Percentiles rank a stretch among this genome's conserved stretches.
phyloP scores from a whole-genome alignment of 2,113 vertebrate species.

The Lepisosteus osseus region DNA sequence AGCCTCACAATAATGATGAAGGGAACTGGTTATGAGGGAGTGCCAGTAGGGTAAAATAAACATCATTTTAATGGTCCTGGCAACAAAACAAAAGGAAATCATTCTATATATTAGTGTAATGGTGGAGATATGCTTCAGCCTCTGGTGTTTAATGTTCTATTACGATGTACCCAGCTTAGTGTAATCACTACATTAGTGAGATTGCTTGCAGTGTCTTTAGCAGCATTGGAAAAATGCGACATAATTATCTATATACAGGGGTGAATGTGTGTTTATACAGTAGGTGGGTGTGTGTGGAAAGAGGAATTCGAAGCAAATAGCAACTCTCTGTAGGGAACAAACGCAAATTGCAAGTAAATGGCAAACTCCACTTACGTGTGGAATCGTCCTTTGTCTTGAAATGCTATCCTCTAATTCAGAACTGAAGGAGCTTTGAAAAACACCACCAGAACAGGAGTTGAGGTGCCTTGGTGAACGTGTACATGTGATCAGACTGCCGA shows the following conservation, averaged over 20 bases:
- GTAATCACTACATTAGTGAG: constrained; percentile 35
- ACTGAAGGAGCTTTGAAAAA: not conserved
- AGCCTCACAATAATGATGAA: constrained; percentile 59
- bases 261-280: constrained; percentile 34
- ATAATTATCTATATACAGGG: constrained; percentile 26
- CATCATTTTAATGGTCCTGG: constrained; percentile 43
- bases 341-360: too few relatives aligned
- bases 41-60: constrained; percentile 33
- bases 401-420: too few relatives aligned
- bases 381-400: too few relatives aligned
- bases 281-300: constrained; percentile 24
- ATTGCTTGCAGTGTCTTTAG: constrained; percentile 38
- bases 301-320: constrained; percentile 15
- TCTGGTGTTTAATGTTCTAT: constrained; percentile 57
- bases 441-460: not conserved
- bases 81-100: constrained; percentile 51
- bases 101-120: constrained; percentile 34
- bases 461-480: not conserved
- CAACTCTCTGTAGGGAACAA: not conserved
- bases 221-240: constrained; percentile 36
- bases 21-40: constrained; percentile 44
- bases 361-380: too few relatives aligned
- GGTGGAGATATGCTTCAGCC: constrained; percentile 55
- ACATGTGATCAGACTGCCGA: not conserved
- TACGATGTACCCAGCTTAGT: constrained; percentile 55